Percentiles rank a stretch among this genome's conserved stretches.
Conservation (phyloP, 1,140 invertebrate genomes). For the Drosophila serrata region DNA sequence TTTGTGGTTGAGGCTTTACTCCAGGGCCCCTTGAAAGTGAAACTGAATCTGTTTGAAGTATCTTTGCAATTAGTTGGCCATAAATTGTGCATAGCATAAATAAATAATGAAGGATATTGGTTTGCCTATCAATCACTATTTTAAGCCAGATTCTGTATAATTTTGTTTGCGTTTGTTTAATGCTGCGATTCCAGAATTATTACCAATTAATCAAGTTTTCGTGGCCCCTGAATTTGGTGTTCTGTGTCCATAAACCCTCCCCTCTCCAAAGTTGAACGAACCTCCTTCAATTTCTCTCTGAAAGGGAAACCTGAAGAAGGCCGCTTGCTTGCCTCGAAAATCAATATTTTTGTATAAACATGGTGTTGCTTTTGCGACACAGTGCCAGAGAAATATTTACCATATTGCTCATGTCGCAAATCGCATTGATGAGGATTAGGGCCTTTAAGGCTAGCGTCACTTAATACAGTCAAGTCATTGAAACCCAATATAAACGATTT, state of each 20-base stretch:
- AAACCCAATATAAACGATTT: neutral
- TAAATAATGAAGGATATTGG: constrained; percentile 18
- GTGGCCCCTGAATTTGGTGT: neutral
- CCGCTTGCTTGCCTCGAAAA: constrained; percentile 43
- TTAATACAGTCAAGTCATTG: neutral
- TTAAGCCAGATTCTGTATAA: neutral
- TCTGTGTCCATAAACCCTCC: constrained; percentile 1
- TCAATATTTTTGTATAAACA: constrained; percentile 69
- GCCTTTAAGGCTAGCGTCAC: too few species aligned
- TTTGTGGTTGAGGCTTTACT: neutral
- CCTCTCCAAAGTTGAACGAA: constrained; percentile 53
- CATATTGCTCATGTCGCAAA: constrained; percentile 30
- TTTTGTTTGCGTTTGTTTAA: constrained; percentile 4
- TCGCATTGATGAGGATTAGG: constrained; percentile 18
- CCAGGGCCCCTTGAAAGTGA: neutral
- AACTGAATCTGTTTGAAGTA: constrained; percentile 52
- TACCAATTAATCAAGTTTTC: constrained; percentile 7
- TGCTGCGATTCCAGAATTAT: neutral
- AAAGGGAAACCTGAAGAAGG: neutral
- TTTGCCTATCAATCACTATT: neutral
- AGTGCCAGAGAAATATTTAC: constrained; percentile 40
- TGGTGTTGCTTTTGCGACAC: constrained; percentile 31
- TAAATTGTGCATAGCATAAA: constrained; percentile 41
- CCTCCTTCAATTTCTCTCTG: constrained; percentile 30
- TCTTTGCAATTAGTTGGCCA: constrained; percentile 54